Base-by-base conservation (phyloP, 1,140 invertebrate genomes). In the Bombus consobrinus region DNA sequence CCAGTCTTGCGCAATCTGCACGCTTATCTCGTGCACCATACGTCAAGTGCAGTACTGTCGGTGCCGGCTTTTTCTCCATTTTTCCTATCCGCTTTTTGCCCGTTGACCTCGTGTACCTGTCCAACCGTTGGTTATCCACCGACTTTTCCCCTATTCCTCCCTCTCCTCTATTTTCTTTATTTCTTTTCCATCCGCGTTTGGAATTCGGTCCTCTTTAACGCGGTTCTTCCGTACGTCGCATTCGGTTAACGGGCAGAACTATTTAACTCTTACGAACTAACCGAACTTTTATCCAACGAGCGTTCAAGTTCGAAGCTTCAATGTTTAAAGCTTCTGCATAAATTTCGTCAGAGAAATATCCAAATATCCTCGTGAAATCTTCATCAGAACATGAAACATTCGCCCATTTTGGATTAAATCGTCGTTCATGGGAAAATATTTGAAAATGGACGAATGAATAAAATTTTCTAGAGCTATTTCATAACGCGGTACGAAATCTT, bases 11-110 rank as follows among this genome's bases (percentile, higher is more conserved):
- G 71, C 86, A 87, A 89, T 89, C 88, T 89, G 82, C 79, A 82
- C 81, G 86, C 82, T 89, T 89, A 89, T 89, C 82, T 87, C 88
- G 88, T 71, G 68, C 76, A 41, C 78, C 82, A 82, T 87, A 87
- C 88, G 78, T 89, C 88, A 89, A 87, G 82, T 62, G 62, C 81
- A 81, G 66, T 72, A 25, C 64, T 47, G 74, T 71, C 81, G 62
- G 75, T 73, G 47, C 84, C 66, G 32, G 25, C 28, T 69, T 87
- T 89, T 76, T 66, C 69, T 66, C 59, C 87, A 66, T 81, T 88
- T 85, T 85, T 81, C 83, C 74, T 80, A 69, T 84, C 71, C 74
- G 39, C 62, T 79, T 80, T 80, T 85, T 85, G 78, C 59, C 66
- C 82, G 81, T 43, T 75, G 80, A 87, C 68, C 85, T 59, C 25